Evolutionary conservation across 2,113 vertebrate genomes (phyloP).

Genomic region (Rhinopomastus cyanomelas): DNA sequence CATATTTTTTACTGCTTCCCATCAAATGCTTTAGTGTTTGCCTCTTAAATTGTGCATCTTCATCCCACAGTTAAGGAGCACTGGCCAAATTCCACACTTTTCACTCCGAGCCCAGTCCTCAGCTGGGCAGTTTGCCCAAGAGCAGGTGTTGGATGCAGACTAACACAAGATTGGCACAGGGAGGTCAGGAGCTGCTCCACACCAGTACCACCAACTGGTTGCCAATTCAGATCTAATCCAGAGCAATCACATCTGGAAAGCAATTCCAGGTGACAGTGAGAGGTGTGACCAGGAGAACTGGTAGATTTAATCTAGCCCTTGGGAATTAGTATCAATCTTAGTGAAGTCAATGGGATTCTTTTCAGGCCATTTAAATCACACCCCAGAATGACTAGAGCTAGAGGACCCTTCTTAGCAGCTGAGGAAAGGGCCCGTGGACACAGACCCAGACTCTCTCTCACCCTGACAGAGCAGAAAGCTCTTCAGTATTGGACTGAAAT

Average conservation of each 20-base stretch:
- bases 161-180: not conserved
- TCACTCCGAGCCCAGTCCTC: not conserved
- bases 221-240: not conserved
- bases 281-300: not conserved
- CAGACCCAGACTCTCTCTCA: not conserved
- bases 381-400: not conserved
- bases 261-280: not conserved
- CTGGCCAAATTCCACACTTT: not conserved
- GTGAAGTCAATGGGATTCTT: not conserved
- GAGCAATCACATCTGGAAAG: not conserved
- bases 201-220: not conserved
- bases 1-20: too few species aligned
- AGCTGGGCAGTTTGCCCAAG: not conserved
- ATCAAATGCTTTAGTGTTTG: not conserved
- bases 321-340: not conserved
- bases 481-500: not conserved
- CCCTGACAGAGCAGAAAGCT: not conserved
- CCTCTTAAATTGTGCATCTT: not conserved
- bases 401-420: not conserved
- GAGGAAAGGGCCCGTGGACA: not conserved
- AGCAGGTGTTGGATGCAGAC: not conserved
- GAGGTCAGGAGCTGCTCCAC: not conserved
- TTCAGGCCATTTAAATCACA: not conserved
- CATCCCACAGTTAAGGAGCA: not conserved
- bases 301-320: not conserved